These are phyloP conservation scores for Jaculus jaculus DNA, from an alignment of 2,113 vertebrate genomes.

Conservation along the genomic window DNA sequence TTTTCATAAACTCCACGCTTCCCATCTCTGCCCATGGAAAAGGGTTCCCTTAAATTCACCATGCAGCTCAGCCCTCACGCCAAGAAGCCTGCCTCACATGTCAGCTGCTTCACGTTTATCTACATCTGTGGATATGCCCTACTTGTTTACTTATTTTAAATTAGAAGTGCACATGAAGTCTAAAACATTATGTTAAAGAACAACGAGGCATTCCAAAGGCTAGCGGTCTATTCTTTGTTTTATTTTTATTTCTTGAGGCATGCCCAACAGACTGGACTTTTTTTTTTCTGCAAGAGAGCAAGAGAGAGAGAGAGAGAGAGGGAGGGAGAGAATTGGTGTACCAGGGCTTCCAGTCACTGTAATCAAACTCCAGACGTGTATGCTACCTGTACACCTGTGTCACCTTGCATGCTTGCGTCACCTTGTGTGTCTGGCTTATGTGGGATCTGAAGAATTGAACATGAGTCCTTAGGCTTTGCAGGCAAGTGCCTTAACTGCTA, in stretches of 20 bases:
- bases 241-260: not conserved
- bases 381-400: too few species aligned
- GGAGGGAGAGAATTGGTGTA: too few species aligned
- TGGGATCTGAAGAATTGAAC: too few species aligned
- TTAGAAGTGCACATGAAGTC: conserved; percentile 35
- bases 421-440: too few species aligned
- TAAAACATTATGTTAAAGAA: conserved; percentile 23
- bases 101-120: conserved; percentile 3
- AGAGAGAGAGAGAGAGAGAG: too few species aligned
- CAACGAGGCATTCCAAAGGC: conserved; percentile 15
- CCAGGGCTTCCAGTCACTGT: too few species aligned
- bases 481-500: too few species aligned
- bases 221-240: not conserved
- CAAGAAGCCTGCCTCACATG: not conserved
- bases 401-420: too few species aligned
- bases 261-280: too few species aligned
- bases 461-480: too few species aligned
- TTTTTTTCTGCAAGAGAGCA: too few species aligned
- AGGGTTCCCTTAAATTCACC: not conserved
- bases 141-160: conserved; percentile 42
- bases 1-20: not conserved
- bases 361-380: too few species aligned
- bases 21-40: not conserved
- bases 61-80: not conserved
- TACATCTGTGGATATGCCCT: not conserved